A percentile compares a stretch with the other conserved stretches of the same genome.
These are phyloP conservation scores for Oligia strigilis DNA, from an alignment of 2,888 invertebrate species.

Conservation along the genomic window DNA sequence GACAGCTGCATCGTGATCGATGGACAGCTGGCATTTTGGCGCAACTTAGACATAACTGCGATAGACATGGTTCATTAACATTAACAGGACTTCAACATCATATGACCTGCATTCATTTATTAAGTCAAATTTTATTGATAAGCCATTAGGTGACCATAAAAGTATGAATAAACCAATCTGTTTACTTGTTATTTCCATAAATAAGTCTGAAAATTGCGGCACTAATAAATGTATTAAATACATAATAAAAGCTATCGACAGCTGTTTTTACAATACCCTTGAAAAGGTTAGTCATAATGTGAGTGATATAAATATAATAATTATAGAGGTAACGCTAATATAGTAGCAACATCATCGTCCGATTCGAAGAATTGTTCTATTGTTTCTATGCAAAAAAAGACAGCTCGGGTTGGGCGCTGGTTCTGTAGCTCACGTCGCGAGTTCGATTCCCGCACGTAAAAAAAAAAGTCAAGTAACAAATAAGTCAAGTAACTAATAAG, in stretches of 20 bases:
- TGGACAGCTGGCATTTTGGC: background rate
- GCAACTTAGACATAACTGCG: background rate
- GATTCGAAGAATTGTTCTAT: background rate
- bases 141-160: slow-evolving; percentile 1
- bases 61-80: background rate
- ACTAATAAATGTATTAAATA: slow-evolving; percentile 27
- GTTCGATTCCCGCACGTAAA: background rate
- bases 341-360: background rate
- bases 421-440: background rate
- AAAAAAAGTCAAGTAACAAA: background rate
- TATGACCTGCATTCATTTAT: background rate
- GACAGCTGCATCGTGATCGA: too few relatives aligned
- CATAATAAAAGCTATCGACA: slow-evolving; percentile 17
- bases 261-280: slow-evolving; percentile 24
- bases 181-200: slow-evolving; percentile 43
- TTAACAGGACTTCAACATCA: background rate
- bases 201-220: slow-evolving; percentile 1
- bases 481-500: too few relatives aligned
- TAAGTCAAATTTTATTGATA: background rate
- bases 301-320: slow-evolving; percentile 11
- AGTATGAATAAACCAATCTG: slow-evolving; percentile 26
- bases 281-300: slow-evolving; percentile 33
- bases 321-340: slow-evolving; percentile 36
- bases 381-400: slow-evolving; percentile 15
- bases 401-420: background rate